Percentiles rank a stretch among this genome's conserved stretches.
phyloP scores from a whole-genome alignment of 2,797 vertebrate species.

The Sebastiscus tertius region DNA sequence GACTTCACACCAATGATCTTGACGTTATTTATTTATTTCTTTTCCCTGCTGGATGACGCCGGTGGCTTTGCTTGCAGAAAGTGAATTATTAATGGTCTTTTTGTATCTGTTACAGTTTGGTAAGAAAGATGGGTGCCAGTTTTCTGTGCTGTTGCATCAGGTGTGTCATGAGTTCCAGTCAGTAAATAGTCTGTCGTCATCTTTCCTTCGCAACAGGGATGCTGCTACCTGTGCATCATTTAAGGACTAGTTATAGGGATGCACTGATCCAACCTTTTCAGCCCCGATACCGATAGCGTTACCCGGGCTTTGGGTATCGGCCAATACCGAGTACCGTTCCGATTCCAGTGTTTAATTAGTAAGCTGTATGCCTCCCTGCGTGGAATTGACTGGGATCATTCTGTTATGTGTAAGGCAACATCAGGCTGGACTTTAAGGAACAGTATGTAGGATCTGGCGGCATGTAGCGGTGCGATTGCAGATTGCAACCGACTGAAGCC shows the following conservation, averaged over 20 bases:
- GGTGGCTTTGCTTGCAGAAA: neutral
- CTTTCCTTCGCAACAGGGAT: neutral
- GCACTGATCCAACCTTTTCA: too few species aligned
- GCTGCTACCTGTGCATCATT: neutral
- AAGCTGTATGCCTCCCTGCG: too few species aligned
- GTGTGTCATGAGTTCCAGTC: neutral
- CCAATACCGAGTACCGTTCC: too few species aligned
- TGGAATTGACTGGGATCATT: too few species aligned
- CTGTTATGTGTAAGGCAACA: accelerated
- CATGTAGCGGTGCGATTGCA: too few species aligned
- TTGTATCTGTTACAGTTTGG: neutral
- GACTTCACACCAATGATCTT: neutral
- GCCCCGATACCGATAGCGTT: too few species aligned
- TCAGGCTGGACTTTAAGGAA: too few species aligned
- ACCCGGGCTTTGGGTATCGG: too few species aligned
- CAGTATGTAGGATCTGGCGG: too few species aligned
- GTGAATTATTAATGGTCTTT: neutral
- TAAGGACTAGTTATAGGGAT: neutral
- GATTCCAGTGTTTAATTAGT: too few species aligned
- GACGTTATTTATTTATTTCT: too few species aligned
- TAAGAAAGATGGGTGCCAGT: neutral
- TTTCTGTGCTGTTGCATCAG: neutral
- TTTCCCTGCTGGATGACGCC: neutral
- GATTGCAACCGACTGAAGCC: too few species aligned
- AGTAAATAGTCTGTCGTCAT: neutral